Base-by-base conservation (phyloP, 2,888 invertebrate genomes). In the Entomobrya proxima region DNA sequence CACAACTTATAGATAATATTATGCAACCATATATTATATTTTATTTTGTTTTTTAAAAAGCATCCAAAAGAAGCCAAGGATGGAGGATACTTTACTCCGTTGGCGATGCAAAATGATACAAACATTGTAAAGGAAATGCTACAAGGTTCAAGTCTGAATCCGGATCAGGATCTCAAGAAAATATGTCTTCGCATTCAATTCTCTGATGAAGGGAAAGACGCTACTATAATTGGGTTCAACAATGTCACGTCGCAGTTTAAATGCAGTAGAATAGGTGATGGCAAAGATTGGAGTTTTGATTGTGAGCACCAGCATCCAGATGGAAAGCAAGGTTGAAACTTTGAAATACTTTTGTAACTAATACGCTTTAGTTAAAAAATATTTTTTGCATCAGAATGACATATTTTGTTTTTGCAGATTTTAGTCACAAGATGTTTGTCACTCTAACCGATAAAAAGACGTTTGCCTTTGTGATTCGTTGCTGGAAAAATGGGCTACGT, bases 381-480 rank as follows among this genome's bases (percentile, higher is more conserved):
- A 40, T 11, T 15, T 40, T 40, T 40, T 40, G 7, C 44, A 15
- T 40, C 9, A 40, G 7, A 40, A 13, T 58, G 50, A n/a, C 64
- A 13, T 80, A 47, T 3, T 32, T 78, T 64, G 6, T 7, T 6
- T n/a, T 44, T 69, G 5, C 7, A 88, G 86, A 81, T 58, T 88
- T 76, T 72, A 82, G 85, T 47, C 87, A 88, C 69, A 86, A 85
- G 55, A 74, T 87, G 50, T 88, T 80, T 47, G 77, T 87, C 1
- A 87, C 88, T 0, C 50, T 87, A 7, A 87, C 88, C 5, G 88
- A 88, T 47, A 88, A 87, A 15, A 88, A 87, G 52, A 83, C 87
- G 13, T 88, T 82, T 55, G 83, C 83, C 5, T 85, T 88, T 47
- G 83, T 82, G 3, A 24, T 87, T 30, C 85, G 86, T 37, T 88